These are phyloP conservation scores for Nasonia vitripennis DNA, from an alignment of 1,140 invertebrate genomes.

Conservation along the genomic window DNA sequence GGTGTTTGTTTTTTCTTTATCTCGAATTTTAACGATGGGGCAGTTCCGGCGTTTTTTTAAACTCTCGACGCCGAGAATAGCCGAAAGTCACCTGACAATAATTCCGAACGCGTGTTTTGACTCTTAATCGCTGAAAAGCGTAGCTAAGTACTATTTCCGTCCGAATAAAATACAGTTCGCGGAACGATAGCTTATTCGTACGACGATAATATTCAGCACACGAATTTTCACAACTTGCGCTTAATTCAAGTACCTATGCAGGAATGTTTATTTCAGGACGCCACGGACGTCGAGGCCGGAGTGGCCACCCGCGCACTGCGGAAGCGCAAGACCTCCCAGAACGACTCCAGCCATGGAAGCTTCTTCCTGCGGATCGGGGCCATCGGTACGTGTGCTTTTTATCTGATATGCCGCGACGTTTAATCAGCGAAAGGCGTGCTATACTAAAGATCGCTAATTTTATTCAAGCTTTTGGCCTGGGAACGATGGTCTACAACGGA, in stretches of 20 bases:
- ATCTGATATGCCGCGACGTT: not conserved
- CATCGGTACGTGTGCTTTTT: constrained; percentile 82
- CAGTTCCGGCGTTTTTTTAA: too few relatives aligned
- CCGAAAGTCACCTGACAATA: too few relatives aligned
- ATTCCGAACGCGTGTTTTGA: too few relatives aligned
- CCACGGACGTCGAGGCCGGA: constrained; percentile 82
- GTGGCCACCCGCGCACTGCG: constrained; percentile 80
- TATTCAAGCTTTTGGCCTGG: constrained; percentile 91
- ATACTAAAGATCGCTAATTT: not conserved
- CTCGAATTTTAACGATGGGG: too few relatives aligned
- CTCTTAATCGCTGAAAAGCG: too few relatives aligned
- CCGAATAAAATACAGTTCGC: too few relatives aligned
- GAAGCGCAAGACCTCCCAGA: constrained; percentile 93
- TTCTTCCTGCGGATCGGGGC: constrained; percentile 97
- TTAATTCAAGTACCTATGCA: constrained; percentile 17
- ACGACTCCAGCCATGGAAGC: constrained; percentile 94
- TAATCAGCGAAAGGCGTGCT: not conserved
- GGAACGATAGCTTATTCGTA: too few relatives aligned
- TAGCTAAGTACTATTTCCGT: too few relatives aligned
- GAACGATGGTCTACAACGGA: constrained; percentile 98
- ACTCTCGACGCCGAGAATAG: too few relatives aligned
- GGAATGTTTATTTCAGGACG: constrained; percentile 69
- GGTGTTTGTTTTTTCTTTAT: too few relatives aligned
- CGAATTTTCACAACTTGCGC: not conserved
- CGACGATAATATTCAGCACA: not conserved